phyloP scores from a whole-genome alignment of 2,888 invertebrate species.

The Papilio protenor region DNA sequence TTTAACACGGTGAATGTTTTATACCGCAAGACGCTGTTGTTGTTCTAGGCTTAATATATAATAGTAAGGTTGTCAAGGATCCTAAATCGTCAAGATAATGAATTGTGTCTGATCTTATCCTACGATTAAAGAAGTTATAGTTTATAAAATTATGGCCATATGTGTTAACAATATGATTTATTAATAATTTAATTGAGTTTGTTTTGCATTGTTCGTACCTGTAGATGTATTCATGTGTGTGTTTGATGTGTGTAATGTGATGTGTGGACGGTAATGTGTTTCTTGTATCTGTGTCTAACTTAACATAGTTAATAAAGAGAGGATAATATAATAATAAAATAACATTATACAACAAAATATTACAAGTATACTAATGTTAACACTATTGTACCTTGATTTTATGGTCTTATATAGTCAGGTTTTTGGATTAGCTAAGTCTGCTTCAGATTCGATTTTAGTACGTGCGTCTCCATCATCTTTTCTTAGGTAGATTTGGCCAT shows the following conservation, averaged over 20 bases:
- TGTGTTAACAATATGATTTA: background rate
- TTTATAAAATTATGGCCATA: background rate
- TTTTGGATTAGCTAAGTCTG: background rate
- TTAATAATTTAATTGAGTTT: background rate
- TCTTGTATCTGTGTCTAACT: background rate
- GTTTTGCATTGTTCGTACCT: background rate
- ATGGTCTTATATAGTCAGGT: background rate
- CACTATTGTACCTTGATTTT: background rate
- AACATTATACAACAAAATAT: background rate
- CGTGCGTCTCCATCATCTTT: background rate
- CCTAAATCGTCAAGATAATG: background rate
- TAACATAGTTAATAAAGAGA: background rate
- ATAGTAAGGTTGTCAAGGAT: background rate
- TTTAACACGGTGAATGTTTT: background rate
- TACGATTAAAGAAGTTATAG: background rate
- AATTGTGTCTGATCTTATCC: background rate
- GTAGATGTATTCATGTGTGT: background rate
- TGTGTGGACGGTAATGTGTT: background rate
- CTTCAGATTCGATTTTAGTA: background rate
- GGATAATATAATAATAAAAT: no score
- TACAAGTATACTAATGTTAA: background rate
- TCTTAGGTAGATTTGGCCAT: background rate
- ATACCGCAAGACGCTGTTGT: background rate
- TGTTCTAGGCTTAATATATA: background rate
- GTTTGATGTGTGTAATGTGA: background rate